Evolutionary conservation across 2,113 vertebrate genomes (phyloP).

Genomic region (Poicephalus gulielmi): DNA sequence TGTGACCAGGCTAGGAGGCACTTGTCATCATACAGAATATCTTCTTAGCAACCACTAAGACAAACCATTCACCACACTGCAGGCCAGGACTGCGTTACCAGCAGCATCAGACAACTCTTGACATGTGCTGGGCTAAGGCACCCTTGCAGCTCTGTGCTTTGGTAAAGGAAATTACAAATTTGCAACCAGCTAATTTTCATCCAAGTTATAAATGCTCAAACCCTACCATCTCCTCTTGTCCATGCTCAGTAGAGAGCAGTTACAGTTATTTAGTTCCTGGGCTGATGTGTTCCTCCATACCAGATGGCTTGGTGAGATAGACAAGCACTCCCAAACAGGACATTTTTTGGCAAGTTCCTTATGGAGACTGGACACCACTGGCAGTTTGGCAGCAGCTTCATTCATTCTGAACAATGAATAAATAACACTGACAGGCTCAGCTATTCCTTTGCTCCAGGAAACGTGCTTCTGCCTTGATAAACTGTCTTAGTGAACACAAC

Average conservation of each 20-base stretch:
- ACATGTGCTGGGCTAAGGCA: not conserved
- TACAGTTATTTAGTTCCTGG: slow-evolving; percentile 10
- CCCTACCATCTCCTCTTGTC: not conserved
- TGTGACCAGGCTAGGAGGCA: not conserved
- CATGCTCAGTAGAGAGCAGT: not conserved
- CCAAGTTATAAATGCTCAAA: accelerated
- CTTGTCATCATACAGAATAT: not conserved
- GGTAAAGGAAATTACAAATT: not conserved
- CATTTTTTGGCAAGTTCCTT: slow-evolving; percentile 2
- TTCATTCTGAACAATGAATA: not conserved
- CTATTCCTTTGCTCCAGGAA: not conserved
- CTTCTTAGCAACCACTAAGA: not conserved
- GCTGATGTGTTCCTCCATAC: not conserved
- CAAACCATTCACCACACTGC: not conserved
- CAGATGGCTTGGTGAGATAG: slow-evolving; percentile 20
- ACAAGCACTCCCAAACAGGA: not conserved
- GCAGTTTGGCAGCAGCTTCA: not conserved
- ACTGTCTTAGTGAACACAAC: not conserved
- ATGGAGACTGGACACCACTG: not conserved
- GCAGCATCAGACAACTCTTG: not conserved
- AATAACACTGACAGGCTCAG: not conserved
- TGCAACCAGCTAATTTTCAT: not conserved
- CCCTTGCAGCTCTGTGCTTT: not conserved
- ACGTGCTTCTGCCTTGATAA: not conserved
- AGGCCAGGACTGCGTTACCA: not conserved